These are phyloP conservation scores for Phengaris alcon DNA, from an alignment of 2,888 invertebrate genomes.

Conservation along the genomic window DNA sequence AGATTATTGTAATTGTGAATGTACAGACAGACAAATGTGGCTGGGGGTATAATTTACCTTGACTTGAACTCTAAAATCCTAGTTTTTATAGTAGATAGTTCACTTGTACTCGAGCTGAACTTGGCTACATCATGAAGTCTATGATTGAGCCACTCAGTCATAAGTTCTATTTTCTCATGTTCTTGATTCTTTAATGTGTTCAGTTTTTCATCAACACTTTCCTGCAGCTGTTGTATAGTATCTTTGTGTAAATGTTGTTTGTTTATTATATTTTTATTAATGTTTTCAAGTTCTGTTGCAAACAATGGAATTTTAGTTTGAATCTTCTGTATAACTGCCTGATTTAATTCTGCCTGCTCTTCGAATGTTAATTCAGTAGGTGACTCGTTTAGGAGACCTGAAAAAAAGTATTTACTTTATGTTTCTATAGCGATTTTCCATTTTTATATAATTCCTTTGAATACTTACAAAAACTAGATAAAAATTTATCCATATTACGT, in stretches of 20 bases:
- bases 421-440: background rate
- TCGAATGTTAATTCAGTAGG: slow-evolving; percentile 61
- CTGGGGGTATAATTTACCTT: slow-evolving; percentile 52
- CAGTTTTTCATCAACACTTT: slow-evolving; percentile 60
- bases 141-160: slow-evolving; percentile 72
- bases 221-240: slow-evolving; percentile 56
- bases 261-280: slow-evolving; percentile 45
- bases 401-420: slow-evolving; percentile 35
- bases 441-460: too few relatives aligned
- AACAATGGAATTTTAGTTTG: slow-evolving; percentile 58
- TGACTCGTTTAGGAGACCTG: slow-evolving; percentile 66
- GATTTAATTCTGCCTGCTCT: slow-evolving; percentile 67
- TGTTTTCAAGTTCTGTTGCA: slow-evolving; percentile 53
- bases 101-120: slow-evolving; percentile 58
- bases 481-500: too few relatives aligned
- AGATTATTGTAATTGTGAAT: too few relatives aligned
- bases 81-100: slow-evolving; percentile 60
- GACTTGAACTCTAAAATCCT: slow-evolving; percentile 69
- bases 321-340: slow-evolving; percentile 61
- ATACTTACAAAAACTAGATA: too few relatives aligned
- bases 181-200: slow-evolving; percentile 62
- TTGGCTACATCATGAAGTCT: slow-evolving; percentile 55
- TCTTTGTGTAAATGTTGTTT: slow-evolving; percentile 47
- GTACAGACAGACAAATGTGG: too few relatives aligned
- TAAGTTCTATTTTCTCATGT: slow-evolving; percentile 63